These are phyloP conservation scores for Acanthopagrus latus DNA, from an alignment of 2,797 vertebrate species.

Conservation along the genomic window DNA sequence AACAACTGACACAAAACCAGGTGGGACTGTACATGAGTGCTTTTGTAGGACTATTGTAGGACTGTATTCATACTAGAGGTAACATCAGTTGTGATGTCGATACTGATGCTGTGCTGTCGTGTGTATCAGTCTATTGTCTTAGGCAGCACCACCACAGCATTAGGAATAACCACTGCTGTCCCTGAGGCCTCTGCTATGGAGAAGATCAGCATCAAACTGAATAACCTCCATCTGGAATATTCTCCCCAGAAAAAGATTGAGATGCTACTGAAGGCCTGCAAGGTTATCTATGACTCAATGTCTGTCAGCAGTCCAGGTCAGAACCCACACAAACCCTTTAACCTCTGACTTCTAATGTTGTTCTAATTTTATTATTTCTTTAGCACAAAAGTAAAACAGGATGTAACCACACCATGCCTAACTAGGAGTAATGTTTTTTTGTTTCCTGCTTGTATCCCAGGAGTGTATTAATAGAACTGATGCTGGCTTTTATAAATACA, in stretches of 20 bases:
- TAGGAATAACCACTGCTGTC: slow-evolving; percentile 94
- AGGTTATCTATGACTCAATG: slow-evolving; percentile 98
- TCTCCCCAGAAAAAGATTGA: slow-evolving; percentile 97
- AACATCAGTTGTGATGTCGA: neutral
- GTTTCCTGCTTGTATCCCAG: neutral
- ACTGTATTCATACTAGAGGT: neutral
- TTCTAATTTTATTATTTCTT: neutral
- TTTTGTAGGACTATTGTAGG: too few relatives aligned
- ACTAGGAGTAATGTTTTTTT: neutral
- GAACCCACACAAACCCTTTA: neutral
- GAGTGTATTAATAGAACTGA: neutral
- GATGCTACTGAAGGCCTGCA: slow-evolving; percentile 95
- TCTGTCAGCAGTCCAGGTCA: slow-evolving; percentile 91
- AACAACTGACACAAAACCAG: slow-evolving; percentile 93
- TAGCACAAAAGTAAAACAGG: neutral
- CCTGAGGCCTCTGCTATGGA: slow-evolving; percentile 92
- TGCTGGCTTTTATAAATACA: neutral
- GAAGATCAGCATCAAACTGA: slow-evolving; percentile 93
- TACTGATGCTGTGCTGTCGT: slow-evolving; percentile 12
- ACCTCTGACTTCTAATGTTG: neutral
- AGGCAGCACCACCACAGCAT: slow-evolving; percentile 93
- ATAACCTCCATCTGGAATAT: slow-evolving; percentile 92
- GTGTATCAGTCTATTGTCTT: slow-evolving; percentile 76
- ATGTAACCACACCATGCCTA: neutral
- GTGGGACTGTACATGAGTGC: slow-evolving; percentile 33